phyloP scores from a whole-genome alignment of 2,888 invertebrate genomes.

The Brenthis hecate region DNA sequence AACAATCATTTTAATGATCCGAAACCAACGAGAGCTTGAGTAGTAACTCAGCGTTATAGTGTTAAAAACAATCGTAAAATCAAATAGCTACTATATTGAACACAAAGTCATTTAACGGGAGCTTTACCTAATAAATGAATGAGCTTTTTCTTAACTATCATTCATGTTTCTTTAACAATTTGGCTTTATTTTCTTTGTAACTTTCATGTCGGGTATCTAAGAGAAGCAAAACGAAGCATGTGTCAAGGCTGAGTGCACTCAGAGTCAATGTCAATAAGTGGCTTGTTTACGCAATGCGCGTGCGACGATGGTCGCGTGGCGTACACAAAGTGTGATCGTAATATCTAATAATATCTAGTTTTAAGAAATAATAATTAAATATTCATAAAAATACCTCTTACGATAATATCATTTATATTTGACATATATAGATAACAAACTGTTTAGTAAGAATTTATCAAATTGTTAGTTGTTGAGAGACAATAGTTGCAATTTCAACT shows the following conservation, averaged over 20 bases:
- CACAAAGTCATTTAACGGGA: conserved; percentile 15
- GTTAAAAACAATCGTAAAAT: conserved; percentile 14
- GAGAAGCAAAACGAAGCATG: conserved; percentile 36
- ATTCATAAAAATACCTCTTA: too few relatives aligned
- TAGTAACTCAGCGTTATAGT: too few relatives aligned
- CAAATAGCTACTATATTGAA: conserved; percentile 12
- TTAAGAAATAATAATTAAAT: too few relatives aligned
- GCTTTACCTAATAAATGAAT: background rate
- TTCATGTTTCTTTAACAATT: too few relatives aligned
- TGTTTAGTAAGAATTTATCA: too few relatives aligned
- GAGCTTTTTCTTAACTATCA: background rate
- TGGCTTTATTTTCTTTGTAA: too few relatives aligned
- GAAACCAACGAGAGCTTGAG: too few relatives aligned
- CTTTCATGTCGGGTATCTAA: conserved; percentile 13
- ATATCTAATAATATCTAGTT: background rate
- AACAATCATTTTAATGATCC: too few relatives aligned
- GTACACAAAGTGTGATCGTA: conserved; percentile 16
- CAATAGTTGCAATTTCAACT: background rate
- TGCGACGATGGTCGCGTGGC: conserved; percentile 25
- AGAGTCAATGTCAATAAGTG: conserved; percentile 25
- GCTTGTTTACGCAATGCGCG: conserved; percentile 32
- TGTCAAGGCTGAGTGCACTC: conserved; percentile 33
- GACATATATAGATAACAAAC: too few relatives aligned
- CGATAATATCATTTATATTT: too few relatives aligned
- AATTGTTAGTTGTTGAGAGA: too few relatives aligned